Conservation (phyloP, 2,113 vertebrate genomes). For the Sporophila hypoxantha region DNA sequence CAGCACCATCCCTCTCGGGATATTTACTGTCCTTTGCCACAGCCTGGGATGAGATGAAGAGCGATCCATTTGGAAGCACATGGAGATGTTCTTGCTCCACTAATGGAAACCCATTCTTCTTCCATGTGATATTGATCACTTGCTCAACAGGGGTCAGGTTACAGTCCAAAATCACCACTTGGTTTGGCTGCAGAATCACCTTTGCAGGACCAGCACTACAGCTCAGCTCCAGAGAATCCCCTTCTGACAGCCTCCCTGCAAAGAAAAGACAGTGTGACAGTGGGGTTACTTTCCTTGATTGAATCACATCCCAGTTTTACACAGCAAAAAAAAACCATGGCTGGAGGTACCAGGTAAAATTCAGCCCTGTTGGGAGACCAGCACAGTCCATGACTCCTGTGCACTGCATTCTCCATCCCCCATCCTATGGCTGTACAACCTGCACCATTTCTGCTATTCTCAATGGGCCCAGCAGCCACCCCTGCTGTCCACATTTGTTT, state of each 20-base stretch:
- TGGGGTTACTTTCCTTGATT: not conserved
- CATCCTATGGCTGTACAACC: not conserved
- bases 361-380: not conserved
- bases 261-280: not conserved
- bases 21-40: conserved; percentile 39
- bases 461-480: not conserved
- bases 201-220: conserved; percentile 82
- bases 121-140: conserved; percentile 82
- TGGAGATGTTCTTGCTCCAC: conserved; percentile 66
- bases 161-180: conserved; percentile 81
- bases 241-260: conserved; percentile 72
- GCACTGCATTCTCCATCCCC: not conserved
- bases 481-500: not conserved
- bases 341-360: not conserved
- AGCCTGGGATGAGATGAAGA: conserved; percentile 68
- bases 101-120: conserved; percentile 75
- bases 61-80: conserved; percentile 81
- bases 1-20: conserved; percentile 27
- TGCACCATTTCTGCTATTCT: not conserved
- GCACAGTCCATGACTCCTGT: not conserved
- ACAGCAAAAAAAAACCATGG: fast-evolving
- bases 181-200: conserved; percentile 79
- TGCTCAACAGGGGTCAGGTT: conserved; percentile 71
- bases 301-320: not conserved
- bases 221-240: conserved; percentile 83